phyloP scores from a whole-genome alignment of 2,888 invertebrate genomes.

The Gerris lacustris region DNA sequence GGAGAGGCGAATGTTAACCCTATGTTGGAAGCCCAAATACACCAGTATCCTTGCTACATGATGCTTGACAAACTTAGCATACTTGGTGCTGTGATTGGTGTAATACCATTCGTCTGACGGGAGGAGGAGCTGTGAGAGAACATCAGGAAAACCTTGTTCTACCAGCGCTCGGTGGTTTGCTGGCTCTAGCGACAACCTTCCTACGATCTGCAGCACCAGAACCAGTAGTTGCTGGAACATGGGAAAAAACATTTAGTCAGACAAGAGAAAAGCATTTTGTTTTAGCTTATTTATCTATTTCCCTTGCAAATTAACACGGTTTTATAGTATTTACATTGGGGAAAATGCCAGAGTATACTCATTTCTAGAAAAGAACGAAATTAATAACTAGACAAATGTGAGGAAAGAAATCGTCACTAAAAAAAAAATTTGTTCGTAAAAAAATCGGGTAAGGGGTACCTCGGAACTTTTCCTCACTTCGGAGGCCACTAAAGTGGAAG shows the following conservation, averaged over 20 bases:
- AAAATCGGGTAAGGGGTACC: too few species aligned
- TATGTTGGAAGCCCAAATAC: constrained; percentile 49
- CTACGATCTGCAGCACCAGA: constrained; percentile 47
- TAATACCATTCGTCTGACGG: constrained; percentile 57
- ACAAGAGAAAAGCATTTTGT: too few species aligned
- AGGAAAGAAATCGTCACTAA: too few species aligned
- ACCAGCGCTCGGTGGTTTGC: constrained; percentile 43
- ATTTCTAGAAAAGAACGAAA: too few species aligned
- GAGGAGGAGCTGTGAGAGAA: constrained; percentile 47
- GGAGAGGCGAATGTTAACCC: constrained; percentile 47
- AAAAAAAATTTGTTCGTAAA: too few species aligned
- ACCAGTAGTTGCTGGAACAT: constrained; percentile 47
- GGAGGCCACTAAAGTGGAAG: too few species aligned
- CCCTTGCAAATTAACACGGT: too few species aligned
- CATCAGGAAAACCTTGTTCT: constrained; percentile 48
- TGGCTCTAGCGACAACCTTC: constrained; percentile 46
- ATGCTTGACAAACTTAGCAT: constrained; percentile 50
- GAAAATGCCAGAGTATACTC: too few species aligned
- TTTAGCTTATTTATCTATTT: too few species aligned
- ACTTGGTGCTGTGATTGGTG: constrained; percentile 52
- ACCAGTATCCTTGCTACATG: constrained; percentile 51
- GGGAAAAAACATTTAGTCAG: neutral
- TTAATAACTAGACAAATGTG: too few species aligned
- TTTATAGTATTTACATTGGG: too few species aligned
- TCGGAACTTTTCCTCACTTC: too few species aligned